Percentiles rank a stretch among this genome's conserved stretches.
Evolutionary conservation across 64 coral and sea anemone species (phyloP).

Genomic region (Hydrozoanthus tunicans): DNA sequence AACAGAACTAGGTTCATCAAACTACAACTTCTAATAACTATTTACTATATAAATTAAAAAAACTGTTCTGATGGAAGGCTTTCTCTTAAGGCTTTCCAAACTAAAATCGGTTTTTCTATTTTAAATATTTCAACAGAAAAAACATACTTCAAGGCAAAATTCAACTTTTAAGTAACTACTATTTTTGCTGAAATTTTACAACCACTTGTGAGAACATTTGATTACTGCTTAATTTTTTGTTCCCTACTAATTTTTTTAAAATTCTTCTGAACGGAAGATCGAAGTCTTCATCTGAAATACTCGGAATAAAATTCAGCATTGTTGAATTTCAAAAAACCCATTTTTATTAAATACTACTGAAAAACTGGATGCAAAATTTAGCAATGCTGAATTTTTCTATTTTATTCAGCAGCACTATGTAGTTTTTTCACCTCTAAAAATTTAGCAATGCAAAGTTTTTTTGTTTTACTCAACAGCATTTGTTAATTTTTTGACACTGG

Average conservation of each 20-base stretch:
- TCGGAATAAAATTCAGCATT: background rate
- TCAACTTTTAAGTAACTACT: background rate
- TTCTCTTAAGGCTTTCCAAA: too few species aligned
- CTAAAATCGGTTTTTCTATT: background rate
- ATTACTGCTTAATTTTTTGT: conserved; percentile 3
- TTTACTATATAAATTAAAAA: too few species aligned
- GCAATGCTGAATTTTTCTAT: background rate
- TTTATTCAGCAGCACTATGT: conserved; percentile 12
- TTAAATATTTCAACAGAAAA: background rate
- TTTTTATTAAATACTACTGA: too few species aligned
- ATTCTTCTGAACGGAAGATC: background rate
- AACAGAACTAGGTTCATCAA: too few species aligned
- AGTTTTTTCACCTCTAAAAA: conserved; percentile 9
- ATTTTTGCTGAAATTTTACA: conserved; percentile 14
- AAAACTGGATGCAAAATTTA: background rate
- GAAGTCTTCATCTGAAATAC: background rate
- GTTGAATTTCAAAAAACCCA: background rate
- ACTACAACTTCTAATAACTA: too few species aligned
- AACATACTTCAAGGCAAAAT: conserved; percentile 4
- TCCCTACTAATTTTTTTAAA: background rate
- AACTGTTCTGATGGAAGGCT: too few species aligned
- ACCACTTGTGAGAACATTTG: background rate
- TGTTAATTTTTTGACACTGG: conserved; percentile 11
- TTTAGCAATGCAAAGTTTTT: conserved; percentile 14
- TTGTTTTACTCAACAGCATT: conserved; percentile 5